Evolutionary conservation across 1,140 invertebrate species (phyloP), one percentile per base, ranked within the genome.

Genomic region (Amphibalanus amphitrite): DNA sequence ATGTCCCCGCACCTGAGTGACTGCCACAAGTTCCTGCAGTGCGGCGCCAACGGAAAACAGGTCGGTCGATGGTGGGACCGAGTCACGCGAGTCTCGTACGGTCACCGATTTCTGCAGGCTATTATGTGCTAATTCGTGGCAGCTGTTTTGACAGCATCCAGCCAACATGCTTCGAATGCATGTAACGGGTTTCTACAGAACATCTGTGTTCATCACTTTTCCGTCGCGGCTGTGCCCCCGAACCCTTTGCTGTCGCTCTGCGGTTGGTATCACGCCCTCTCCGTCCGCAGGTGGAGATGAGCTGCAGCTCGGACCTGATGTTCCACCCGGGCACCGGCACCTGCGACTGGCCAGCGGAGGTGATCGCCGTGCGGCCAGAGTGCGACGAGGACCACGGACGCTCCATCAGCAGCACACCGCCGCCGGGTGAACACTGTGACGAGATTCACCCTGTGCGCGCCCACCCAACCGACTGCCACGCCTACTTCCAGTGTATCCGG

Each of bases 1-100:
- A 80, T 81, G 75, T 78, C 78, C 71, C 80, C 81, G 69, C 83
- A 84, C 78, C 80, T 81, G 0, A 79, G 75, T 0, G 82, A 87
- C 77, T 89, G 87, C 75, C 79, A 82, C 69, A 79, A 82, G 59
- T 88, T 86, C 75, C 83, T 85, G 71, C 83, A 86, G 28, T 88
- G 86, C 71, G 76, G 77, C 28, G 80, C 81, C 13, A 74, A 75
- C 0, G 17, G 69, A 6, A n/a, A 26, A 28, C 0, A n/a, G 70
- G 70, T 30, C 17, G 47, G 59, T 30, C 17, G 47, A 40, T 65
- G 79, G 78, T 8, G 29, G 33, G 33, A 38, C 33, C 4, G n/a
- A n/a, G n/a, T n/a, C n/a, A n/a, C n/a, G n/a, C n/a, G n/a, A n/a
- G n/a, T n/a, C n/a, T n/a, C n/a, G n/a, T n/a, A n/a, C n/a, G n/a